Percentiles rank a stretch among this genome's conserved stretches.
Conservation (phyloP, 2,113 vertebrate genomes). For the Columba livia region DNA sequence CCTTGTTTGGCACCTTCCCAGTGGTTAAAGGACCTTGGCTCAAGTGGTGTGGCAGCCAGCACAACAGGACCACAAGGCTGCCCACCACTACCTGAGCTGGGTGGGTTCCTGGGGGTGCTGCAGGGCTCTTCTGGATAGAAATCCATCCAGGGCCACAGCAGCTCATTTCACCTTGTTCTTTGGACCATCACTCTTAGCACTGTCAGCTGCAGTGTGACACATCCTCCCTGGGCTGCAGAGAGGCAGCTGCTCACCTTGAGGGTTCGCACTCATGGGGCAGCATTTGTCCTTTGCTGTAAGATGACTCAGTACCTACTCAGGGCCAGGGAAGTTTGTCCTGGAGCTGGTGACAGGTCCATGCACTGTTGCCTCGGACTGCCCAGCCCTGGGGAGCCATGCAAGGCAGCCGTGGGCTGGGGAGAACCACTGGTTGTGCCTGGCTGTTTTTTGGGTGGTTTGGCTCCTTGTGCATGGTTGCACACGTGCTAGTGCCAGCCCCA, state of each 20-base stretch:
- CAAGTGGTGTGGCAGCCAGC: neutral
- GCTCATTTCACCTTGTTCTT: neutral
- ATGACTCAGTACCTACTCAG: fast-evolving
- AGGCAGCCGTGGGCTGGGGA: neutral
- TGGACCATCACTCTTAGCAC: neutral
- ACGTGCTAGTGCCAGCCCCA: neutral
- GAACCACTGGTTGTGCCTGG: neutral
- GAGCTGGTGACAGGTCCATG: neutral
- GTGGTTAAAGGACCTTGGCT: neutral
- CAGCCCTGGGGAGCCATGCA: neutral
- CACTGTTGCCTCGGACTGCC: too few relatives aligned
- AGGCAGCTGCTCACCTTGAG: neutral
- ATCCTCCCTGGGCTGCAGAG: neutral
- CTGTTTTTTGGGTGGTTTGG: neutral
- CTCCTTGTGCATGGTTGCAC: neutral
- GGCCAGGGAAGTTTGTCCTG: neutral
- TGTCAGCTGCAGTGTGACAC: neutral
- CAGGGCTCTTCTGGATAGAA: neutral
- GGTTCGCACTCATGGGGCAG: too few relatives aligned
- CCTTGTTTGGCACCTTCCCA: neutral
- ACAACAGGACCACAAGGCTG: neutral
- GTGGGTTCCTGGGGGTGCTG: neutral
- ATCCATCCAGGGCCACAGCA: neutral
- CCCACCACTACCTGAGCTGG: neutral
- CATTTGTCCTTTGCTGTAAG: neutral